Evolutionary conservation across 2,797 vertebrate species (phyloP).

Genomic region (Pyrocephalus nanus): DNA sequence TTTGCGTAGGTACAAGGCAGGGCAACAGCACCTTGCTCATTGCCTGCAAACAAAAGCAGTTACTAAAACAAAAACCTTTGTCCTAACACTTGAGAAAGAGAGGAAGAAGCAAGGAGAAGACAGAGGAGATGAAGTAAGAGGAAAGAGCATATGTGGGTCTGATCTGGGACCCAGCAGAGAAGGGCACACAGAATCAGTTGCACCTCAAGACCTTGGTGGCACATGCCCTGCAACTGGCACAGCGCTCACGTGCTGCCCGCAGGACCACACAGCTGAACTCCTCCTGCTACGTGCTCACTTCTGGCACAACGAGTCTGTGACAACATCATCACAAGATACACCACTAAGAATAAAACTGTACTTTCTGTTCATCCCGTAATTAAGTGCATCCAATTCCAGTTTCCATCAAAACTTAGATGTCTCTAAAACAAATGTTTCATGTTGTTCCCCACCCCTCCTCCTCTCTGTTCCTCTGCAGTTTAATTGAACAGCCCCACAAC

Average conservation of each 20-base stretch:
- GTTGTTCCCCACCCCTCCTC: neutral
- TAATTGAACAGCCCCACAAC: neutral
- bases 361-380: neutral
- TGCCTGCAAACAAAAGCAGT: neutral
- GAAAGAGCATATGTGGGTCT: neutral
- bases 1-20: neutral
- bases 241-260: rapidly evolving
- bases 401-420: neutral
- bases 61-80: neutral
- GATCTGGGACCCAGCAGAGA: neutral
- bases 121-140: neutral
- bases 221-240: neutral
- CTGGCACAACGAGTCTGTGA: rapidly evolving
- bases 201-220: neutral
- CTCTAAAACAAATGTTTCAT: neutral
- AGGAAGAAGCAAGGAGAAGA: neutral
- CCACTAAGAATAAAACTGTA: neutral
- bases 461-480: neutral
- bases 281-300: rapidly evolving
- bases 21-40: neutral
- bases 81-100: neutral
- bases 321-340: rapidly evolving
- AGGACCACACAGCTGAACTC: rapidly evolving
- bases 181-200: neutral
- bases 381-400: neutral